Conservation (phyloP, 1,140 invertebrate species). For the Pectinophora gossypiella region DNA sequence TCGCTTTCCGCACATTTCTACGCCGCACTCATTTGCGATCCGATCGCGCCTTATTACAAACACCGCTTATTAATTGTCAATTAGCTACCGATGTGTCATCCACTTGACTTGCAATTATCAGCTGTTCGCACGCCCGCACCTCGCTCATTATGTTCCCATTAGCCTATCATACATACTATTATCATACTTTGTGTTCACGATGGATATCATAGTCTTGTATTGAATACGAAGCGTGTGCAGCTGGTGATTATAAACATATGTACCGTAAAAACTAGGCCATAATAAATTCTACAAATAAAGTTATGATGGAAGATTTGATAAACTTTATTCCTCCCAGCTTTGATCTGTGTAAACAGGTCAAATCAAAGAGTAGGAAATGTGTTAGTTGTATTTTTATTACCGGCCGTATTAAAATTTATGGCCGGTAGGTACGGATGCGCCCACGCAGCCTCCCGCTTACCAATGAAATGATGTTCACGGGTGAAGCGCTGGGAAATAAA, state of each 20-base stretch:
- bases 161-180: conserved; percentile 1
- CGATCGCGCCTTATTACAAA: conserved; percentile 27
- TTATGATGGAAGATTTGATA: conserved; percentile 57
- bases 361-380: conserved; percentile 71
- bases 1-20: conserved; percentile 9
- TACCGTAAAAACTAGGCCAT: conserved; percentile 14
- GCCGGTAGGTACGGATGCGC: conserved; percentile 51
- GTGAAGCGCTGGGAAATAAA: conserved; percentile 38
- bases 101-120: conserved; percentile 19
- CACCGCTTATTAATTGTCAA: conserved; percentile 26
- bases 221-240: background rate
- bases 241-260: background rate
- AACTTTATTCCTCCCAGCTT: conserved; percentile 59
- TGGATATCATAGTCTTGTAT: background rate
- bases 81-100: conserved; percentile 30
- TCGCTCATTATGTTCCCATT: conserved; percentile 8
- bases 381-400: conserved; percentile 70
- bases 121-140: conserved; percentile 25
- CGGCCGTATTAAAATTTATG: conserved; percentile 63
- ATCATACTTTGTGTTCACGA: background rate
- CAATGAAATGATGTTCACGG: conserved; percentile 47
- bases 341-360: conserved; percentile 69
- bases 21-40: conserved; percentile 26
- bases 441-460: conserved; percentile 43
- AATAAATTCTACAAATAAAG: conserved; percentile 31